A percentile compares a stretch with the other conserved stretches of the same genome.
Evolutionary conservation across 2,113 vertebrate genomes (phyloP).

Genomic region (Formicarius rufipectus): DNA sequence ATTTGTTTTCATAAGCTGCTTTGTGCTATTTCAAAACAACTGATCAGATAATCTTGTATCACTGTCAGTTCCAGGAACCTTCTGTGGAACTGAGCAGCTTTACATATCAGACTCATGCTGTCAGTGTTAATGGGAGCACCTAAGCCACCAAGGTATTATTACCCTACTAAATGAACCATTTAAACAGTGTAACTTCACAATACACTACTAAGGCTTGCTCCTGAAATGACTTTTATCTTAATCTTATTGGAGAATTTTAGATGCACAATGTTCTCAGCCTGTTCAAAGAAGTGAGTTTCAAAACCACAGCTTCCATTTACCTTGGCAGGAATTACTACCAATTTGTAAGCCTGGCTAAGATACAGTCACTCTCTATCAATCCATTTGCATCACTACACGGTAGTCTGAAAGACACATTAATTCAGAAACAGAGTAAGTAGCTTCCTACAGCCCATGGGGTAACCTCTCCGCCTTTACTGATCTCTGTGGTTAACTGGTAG

Average conservation of each 20-base stretch:
- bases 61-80: not conserved
- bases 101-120: not conserved
- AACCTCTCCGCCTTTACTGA: not conserved
- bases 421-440: not conserved
- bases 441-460: not conserved
- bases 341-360: not conserved
- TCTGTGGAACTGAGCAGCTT: constrained; percentile 7
- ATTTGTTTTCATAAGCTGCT: constrained; percentile 54
- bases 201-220: not conserved
- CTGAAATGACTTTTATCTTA: not conserved
- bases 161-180: not conserved
- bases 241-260: not conserved
- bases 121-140: not conserved
- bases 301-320: not conserved
- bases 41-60: constrained; percentile 27
- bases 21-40: constrained; percentile 54
- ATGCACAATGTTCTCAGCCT: not conserved
- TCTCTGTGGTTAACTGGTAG: not conserved
- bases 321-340: not conserved
- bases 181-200: not conserved
- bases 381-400: not conserved
- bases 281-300: not conserved
- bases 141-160: not conserved
- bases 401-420: not conserved
- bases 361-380: not conserved